Conservation (phyloP, 2,888 invertebrate species). For the Eudasyphora cyanicolor region DNA sequence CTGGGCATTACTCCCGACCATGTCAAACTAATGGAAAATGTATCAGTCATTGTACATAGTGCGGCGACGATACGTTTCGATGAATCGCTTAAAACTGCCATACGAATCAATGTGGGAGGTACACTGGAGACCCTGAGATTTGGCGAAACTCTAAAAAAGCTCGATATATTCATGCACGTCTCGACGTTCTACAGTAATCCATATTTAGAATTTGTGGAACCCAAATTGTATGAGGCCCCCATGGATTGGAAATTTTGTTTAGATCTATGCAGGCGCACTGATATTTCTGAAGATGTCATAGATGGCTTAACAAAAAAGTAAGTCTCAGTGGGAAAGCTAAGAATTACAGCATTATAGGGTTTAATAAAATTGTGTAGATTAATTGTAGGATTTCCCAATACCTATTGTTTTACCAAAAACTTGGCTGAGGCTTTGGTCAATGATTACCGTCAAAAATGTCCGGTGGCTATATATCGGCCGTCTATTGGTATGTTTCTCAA, state of each 20-base stretch:
- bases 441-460: conserved; percentile 85
- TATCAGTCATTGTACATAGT: conserved; percentile 87
- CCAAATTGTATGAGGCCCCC: conserved; percentile 79
- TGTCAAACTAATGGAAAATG: conserved; percentile 78
- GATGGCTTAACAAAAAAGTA: conserved; percentile 74
- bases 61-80: conserved; percentile 92
- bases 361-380: conserved; percentile 67
- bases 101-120: conserved; percentile 84
- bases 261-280: conserved; percentile 67
- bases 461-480: conserved; percentile 90
- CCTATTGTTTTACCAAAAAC: conserved; percentile 94
- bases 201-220: conserved; percentile 86
- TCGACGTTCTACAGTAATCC: conserved; percentile 94
- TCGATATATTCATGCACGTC: conserved; percentile 87
- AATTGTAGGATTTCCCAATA: conserved; percentile 85
- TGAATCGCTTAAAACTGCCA: conserved; percentile 85
- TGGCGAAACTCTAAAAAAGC: conserved; percentile 81
- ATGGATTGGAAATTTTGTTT: conserved; percentile 73
- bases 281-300: conserved; percentile 64
- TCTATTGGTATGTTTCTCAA: conserved; percentile 85
- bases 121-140: conserved; percentile 84
- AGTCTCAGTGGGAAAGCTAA: neutral
- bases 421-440: conserved; percentile 90
- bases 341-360: neutral
- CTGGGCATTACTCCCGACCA: conserved; percentile 71